A percentile compares a stretch with the other conserved stretches of the same genome.
These are phyloP conservation scores for Corbicula japonica DNA, from an alignment of 2,888 invertebrate genomes.

Conservation along the genomic window DNA sequence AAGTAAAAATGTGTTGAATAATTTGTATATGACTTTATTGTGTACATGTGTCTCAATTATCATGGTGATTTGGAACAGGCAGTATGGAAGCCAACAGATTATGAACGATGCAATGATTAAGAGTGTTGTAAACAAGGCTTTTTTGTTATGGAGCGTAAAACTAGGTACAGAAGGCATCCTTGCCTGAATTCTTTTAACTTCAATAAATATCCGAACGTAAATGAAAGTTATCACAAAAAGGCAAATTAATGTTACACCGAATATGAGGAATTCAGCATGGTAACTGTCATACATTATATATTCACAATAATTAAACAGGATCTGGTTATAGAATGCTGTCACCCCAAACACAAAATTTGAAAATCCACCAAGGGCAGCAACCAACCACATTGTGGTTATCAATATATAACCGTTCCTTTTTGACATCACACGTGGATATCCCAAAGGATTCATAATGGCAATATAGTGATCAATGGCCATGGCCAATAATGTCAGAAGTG, in stretches of 20 bases:
- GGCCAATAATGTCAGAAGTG: constrained; percentile 74
- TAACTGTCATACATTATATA: constrained; percentile 73
- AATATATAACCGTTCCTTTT: constrained; percentile 63
- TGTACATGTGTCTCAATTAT: constrained; percentile 69
- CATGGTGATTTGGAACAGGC: constrained; percentile 73
- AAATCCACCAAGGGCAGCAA: constrained; percentile 73
- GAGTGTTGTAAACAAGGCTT: constrained; percentile 79
- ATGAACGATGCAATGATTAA: constrained; percentile 79
- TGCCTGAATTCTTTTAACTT: constrained; percentile 66
- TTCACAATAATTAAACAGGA: constrained; percentile 79
- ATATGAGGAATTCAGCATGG: constrained; percentile 78
- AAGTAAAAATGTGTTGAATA: constrained; percentile 60
- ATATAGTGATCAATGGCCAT: constrained; percentile 81
- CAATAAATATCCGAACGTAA: constrained; percentile 77
- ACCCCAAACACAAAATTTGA: constrained; percentile 66
- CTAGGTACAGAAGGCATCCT: constrained; percentile 53
- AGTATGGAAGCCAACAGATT: constrained; percentile 80
- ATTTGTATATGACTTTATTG: constrained; percentile 53
- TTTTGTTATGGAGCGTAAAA: constrained; percentile 72
- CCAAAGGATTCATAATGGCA: constrained; percentile 76
- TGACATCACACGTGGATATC: constrained; percentile 70
- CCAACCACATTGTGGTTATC: constrained; percentile 73
- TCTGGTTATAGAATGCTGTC: constrained; percentile 31
- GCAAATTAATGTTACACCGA: constrained; percentile 73
- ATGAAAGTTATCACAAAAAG: constrained; percentile 74